phyloP scores from a whole-genome alignment of 2,797 vertebrate genomes.

The Miichthys miiuy region DNA sequence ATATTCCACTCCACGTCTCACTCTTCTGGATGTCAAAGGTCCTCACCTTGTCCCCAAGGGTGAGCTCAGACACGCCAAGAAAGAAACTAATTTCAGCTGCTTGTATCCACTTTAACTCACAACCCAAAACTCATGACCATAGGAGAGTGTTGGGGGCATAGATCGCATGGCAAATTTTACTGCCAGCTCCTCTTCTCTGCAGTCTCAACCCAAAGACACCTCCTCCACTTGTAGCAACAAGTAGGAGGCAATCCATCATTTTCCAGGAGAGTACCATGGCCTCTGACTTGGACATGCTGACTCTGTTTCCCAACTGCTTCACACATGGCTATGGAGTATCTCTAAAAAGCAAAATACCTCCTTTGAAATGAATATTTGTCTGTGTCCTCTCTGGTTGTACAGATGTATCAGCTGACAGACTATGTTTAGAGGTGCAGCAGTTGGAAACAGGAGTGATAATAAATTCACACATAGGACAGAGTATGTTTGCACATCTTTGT shows the following conservation, averaged over 20 bases:
- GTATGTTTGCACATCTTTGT: conserved; percentile 21
- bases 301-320: not conserved
- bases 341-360: conserved; percentile 24
- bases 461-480: conserved; percentile 35
- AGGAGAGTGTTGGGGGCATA: not conserved
- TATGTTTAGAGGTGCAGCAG: conserved; percentile 31
- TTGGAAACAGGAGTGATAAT: conserved; percentile 37
- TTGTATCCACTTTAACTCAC: conserved; percentile 4
- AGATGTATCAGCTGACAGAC: conserved; percentile 19
- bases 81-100: conserved; percentile 9
- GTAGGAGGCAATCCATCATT: not conserved
- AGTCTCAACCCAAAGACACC: not conserved
- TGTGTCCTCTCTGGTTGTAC: conserved; percentile 23
- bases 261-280: not conserved
- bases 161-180: not conserved
- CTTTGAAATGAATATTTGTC: conserved; percentile 50
- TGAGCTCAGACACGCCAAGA: not conserved
- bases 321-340: conserved; percentile 22
- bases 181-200: not conserved
- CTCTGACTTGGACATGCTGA: not conserved
- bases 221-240: not conserved
- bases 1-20: not conserved
- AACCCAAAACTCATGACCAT: conserved; percentile 13
- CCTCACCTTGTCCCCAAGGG: not conserved
- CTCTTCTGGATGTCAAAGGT: conserved; percentile 1